Base-by-base conservation (phyloP, 2,113 vertebrate genomes). In the Morone saxatilis region DNA sequence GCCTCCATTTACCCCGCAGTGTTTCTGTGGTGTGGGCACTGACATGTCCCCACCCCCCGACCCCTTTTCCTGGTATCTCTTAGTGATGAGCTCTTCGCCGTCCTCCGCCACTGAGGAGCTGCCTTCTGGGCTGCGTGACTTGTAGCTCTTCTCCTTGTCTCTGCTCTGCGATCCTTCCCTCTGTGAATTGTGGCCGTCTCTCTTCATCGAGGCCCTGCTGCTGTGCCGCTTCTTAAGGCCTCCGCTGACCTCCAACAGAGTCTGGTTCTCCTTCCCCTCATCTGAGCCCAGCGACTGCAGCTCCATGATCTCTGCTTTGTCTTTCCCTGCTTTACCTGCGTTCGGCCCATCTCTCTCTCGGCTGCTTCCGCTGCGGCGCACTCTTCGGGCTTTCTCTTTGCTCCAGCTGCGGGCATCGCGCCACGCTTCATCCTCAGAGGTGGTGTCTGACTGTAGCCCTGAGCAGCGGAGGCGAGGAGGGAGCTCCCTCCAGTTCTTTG, bases 351-450 rank as follows among this genome's bases (percentile, higher is more conserved):
- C 91, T 56, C 88, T 67, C 16, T 93, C 94, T 61, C 63, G 89
- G 78, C 80, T 91, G 19, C 92, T 87, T 13, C 90, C 94, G 31
- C 88, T 93, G 67, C 81, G 94, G 61, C 94, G 93, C 12, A 89
- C 94, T 83, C 94, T 96, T 66, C 93, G 89, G n/a, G 95, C 95
- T 84, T 96, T 97, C 90, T 96, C 95, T 85, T 94, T 95, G 8
- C 93, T 96, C 96, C 93, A 98, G 83, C 95, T 96, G 84, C 96
- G 97, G 84, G 93, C 77, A 85, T 96, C 94, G 60, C 95, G 95
- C 94, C 96, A 94, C 7, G 57, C 76, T 25, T 95, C 94, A 62
- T 94, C 94, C 13, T 97, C 97, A 50, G 96, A 95, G 41, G 96
- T 96, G 11, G 97, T 97, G 5, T 96, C 95, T 0, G 95, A 72